These are phyloP conservation scores for Urocitellus parryii DNA, from an alignment of 2,113 vertebrate genomes.

Conservation along the genomic window DNA sequence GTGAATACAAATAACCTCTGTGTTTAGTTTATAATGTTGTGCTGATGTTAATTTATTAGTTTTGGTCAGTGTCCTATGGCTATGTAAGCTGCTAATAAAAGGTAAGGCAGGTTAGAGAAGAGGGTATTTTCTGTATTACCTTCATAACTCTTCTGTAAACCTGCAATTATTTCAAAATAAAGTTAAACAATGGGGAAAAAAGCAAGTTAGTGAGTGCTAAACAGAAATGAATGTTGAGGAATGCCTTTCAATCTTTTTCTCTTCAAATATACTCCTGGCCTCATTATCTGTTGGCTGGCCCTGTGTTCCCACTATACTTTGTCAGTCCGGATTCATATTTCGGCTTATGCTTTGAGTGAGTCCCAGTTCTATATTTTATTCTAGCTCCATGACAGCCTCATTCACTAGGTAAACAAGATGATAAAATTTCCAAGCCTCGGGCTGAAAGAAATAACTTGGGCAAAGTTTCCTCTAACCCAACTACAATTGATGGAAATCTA, in stretches of 20 bases:
- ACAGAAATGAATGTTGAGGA: background rate
- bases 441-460: constrained; percentile 39
- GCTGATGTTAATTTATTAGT: background rate
- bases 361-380: constrained; percentile 14
- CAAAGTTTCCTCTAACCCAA: constrained; percentile 30
- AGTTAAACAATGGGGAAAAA: background rate
- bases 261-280: accelerated
- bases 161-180: background rate
- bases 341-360: background rate
- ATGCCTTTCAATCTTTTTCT: background rate
- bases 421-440: constrained; percentile 37
- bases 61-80: background rate
- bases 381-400: background rate
- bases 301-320: background rate
- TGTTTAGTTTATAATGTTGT: background rate
- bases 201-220: background rate
- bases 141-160: background rate
- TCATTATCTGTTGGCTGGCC: background rate
- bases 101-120: background rate
- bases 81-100: background rate
- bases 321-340: background rate
- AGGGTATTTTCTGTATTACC: background rate
- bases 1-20: background rate
- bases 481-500: constrained; percentile 36
- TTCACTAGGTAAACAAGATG: constrained; percentile 62